Evolutionary conservation across 1,140 invertebrate genomes (phyloP), one percentile per base, ranked within the genome.

Genomic region (Steinernema khuongi): DNA sequence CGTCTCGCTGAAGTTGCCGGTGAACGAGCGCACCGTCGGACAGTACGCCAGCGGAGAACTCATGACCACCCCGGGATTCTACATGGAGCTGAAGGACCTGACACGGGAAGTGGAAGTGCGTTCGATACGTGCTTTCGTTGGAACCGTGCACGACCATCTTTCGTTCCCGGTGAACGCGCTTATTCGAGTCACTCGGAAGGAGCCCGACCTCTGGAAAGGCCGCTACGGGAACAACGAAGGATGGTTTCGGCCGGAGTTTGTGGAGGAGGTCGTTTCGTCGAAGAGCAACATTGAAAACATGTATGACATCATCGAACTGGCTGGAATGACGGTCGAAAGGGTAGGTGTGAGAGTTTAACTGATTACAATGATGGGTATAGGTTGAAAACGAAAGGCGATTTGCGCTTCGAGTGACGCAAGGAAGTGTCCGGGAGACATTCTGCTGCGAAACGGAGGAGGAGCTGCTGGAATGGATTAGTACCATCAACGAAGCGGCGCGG

Each of bases 211-310:
- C 29, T 83, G 82, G 79, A 83, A 80, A 70, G 83, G 83, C 1
- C 44, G 78, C 28, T 83, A 74, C 70, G 74, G 76, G 0, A 69
- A 72, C 7, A 29, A 60, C n/a, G 73, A 77, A 4, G 82, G 82
- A 19, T 85, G 83, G 82, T 85, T 84, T 74, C 83, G 81, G 18
- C 73, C 83, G 1, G 75, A 81, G n/a, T 76, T 71, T 36, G 82
- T 84, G 30, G 74, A 79, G 41, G 81, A 85, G 44, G 31, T 84
- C 31, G 67, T 22, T 31, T 1, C 66, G 32, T 26, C 41, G 33
- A 72, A 67, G 72, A 68, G 19, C 22, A 22, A 72, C 19, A 26
- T 72, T 72, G 30, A 68, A 14, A 78, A 73, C 67, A 84, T 78
- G 66, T 85, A 83, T 70, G 70, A 71, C 30, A 82, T 82, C 1